phyloP scores from a whole-genome alignment of 2,888 invertebrate genomes.

The Polietes domitor region DNA sequence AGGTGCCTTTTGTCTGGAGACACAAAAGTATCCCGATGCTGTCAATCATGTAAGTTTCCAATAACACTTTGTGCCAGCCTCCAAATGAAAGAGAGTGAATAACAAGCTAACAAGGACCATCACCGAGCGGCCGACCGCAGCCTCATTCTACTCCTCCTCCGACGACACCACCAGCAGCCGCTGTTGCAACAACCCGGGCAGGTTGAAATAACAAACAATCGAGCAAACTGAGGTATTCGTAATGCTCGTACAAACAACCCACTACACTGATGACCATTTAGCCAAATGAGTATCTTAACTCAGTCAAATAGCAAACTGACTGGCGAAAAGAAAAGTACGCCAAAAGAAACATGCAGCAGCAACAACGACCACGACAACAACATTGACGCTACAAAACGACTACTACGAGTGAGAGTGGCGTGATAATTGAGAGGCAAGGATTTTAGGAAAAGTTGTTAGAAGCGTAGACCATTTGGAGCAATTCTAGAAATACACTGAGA shows the following conservation, averaged over 20 bases:
- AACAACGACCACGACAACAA: conserved; percentile 26
- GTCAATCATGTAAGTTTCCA: conserved; percentile 87
- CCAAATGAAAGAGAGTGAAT: not conserved
- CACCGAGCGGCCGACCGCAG: not conserved
- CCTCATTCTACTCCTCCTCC: not conserved
- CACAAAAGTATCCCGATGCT: conserved; percentile 96
- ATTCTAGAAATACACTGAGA: too few relatives aligned
- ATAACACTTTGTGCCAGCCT: conserved; percentile 32
- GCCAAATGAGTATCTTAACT: conserved; percentile 41
- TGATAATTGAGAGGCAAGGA: too few relatives aligned
- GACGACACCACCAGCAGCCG: not conserved
- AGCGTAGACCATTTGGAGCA: too few relatives aligned
- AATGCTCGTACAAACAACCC: not conserved
- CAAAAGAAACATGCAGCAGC: not conserved
- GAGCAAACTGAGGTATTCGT: not conserved
- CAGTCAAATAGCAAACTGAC: conserved; percentile 20
- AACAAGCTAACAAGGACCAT: conserved; percentile 1
- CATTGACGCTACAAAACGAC: not conserved
- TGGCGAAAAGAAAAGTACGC: conserved; percentile 4
- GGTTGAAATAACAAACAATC: conserved; percentile 5
- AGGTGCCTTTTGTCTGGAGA: conserved; percentile 93
- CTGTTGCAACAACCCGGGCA: not conserved
- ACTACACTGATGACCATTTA: conserved; percentile 34
- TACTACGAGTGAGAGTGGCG: not conserved
- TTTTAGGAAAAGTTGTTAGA: too few relatives aligned